Evolutionary conservation across 2,888 invertebrate species (phyloP).

Genomic region (Leistus spinibarbis): DNA sequence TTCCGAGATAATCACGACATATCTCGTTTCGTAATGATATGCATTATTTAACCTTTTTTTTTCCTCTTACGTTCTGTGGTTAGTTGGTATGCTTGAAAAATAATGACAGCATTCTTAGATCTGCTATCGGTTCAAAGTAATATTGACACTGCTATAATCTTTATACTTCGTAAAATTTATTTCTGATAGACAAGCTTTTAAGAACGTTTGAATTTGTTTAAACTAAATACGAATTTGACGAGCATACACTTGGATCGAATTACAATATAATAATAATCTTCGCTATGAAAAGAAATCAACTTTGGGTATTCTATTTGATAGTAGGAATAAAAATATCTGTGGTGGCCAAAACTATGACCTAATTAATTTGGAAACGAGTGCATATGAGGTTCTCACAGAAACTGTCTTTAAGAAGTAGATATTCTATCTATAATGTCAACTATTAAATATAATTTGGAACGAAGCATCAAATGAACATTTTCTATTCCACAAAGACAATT

Average conservation of each 20-base stretch:
- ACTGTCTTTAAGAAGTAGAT: too few species aligned
- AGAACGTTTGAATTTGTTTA: background rate
- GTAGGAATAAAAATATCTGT: too few species aligned
- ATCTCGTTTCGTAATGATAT: slow-evolving; percentile 1
- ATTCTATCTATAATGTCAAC: too few species aligned
- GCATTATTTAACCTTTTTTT: background rate
- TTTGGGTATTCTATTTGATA: too few species aligned
- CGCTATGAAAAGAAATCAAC: too few species aligned
- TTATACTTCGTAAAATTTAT: background rate
- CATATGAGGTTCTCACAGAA: too few species aligned
- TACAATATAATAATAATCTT: too few species aligned
- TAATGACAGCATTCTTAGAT: background rate
- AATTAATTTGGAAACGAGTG: too few species aligned
- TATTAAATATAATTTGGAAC: too few species aligned
- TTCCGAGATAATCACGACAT: slow-evolving; percentile 2
- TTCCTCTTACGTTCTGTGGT: background rate
- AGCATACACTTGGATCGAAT: too few species aligned
- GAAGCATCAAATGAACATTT: background rate
- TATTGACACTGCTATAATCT: background rate
- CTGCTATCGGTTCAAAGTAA: background rate
- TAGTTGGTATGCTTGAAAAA: background rate
- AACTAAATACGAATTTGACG: background rate
- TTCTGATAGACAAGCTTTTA: background rate
- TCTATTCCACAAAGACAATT: background rate
- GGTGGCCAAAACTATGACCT: too few species aligned